Percentiles rank a stretch among this genome's conserved stretches.
Evolutionary conservation across 1,140 invertebrate species (phyloP).

Genomic region (Aradophagus sp.): DNA sequence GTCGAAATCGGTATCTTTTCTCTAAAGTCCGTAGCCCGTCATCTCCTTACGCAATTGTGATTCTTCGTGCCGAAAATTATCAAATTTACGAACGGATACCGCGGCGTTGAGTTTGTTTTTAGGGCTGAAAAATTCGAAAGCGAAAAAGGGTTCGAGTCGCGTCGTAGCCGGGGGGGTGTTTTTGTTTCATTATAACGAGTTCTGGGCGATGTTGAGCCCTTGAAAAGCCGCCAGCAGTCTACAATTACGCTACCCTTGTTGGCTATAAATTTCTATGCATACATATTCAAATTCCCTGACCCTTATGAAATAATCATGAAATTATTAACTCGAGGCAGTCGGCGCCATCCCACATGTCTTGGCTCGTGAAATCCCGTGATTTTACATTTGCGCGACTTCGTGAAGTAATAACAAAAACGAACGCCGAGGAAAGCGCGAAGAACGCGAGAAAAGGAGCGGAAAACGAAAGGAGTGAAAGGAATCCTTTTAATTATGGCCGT

Average conservation of each 20-base stretch:
- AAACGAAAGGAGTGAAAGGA: slow-evolving; percentile 22
- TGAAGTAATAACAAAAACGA: slow-evolving; percentile 1
- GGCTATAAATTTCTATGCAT: slow-evolving; percentile 72
- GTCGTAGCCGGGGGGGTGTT: slow-evolving; percentile 67
- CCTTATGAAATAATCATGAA: slow-evolving; percentile 73
- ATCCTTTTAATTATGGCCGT: slow-evolving; percentile 24
- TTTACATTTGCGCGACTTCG: slow-evolving; percentile 35
- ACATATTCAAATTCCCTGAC: slow-evolving; percentile 69
- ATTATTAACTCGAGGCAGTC: slow-evolving; percentile 67
- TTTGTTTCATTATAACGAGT: slow-evolving; percentile 70
- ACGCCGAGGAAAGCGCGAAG: slow-evolving; percentile 1
- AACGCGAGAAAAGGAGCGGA: slow-evolving; percentile 5
- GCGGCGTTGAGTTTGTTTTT: no score
- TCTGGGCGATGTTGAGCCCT: slow-evolving; percentile 51
- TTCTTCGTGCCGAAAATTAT: no score
- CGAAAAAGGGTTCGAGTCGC: no score
- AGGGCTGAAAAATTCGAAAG: neutral
- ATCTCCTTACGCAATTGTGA: no score
- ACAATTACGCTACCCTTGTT: slow-evolving; percentile 66
- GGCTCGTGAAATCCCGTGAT: slow-evolving; percentile 33
- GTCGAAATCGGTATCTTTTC: no score
- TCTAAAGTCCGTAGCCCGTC: no score
- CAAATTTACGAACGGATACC: no score
- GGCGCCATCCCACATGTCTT: slow-evolving; percentile 59
- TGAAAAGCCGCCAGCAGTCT: slow-evolving; percentile 60